Evolutionary conservation across 2,888 invertebrate genomes (phyloP), one percentile per base, ranked within the genome.

Genomic region (Thymelicus acteon): DNA sequence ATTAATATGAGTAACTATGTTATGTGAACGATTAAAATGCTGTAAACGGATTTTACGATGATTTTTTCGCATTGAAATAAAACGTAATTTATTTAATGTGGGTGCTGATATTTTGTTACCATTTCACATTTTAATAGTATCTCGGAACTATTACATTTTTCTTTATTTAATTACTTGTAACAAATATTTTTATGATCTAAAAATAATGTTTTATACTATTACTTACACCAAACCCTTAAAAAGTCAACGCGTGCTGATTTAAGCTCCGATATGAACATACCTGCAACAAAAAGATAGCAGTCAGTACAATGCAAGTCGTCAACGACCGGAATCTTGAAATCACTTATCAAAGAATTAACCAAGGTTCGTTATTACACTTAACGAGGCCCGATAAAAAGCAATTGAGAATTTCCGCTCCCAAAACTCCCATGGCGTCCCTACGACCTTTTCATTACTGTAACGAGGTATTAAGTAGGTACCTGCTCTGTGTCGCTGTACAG

Each of bases 341-440:
- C 62, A 63, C 57, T 57, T 37, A 48, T 69, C 57, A 63, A 47
- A 69, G 19, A 57, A 63, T 57, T 69, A 62, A 48, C 13, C 52
- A 69, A 15, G 47, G 61, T 54, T 37, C 44, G 54, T 61, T 47
- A 68, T 57, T 69, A 52, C 67, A 48, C 37, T 62, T 62, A 58
- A 69, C 68, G 62, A 69, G 19, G 6, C 19, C 15, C 57, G 57
- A 69, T 63, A 57, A 69, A 69, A 63, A 62, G 15, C 15, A 63
- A 69, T 69, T 69, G 68, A 62, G 39, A 13, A 58, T 63, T 63
- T 69, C 68, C 68, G 62, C 62, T 47, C 15, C 68, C 68, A 19
- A 69, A 69, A 63, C 19, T 19, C 48, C 7, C 12, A 47, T 48
- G 39, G 58, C 37, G 37, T 58, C 37, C 58, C 39, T 10, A 60